Conservation (phyloP, 2,797 vertebrate genomes). For the Cichlasoma orientale region DNA sequence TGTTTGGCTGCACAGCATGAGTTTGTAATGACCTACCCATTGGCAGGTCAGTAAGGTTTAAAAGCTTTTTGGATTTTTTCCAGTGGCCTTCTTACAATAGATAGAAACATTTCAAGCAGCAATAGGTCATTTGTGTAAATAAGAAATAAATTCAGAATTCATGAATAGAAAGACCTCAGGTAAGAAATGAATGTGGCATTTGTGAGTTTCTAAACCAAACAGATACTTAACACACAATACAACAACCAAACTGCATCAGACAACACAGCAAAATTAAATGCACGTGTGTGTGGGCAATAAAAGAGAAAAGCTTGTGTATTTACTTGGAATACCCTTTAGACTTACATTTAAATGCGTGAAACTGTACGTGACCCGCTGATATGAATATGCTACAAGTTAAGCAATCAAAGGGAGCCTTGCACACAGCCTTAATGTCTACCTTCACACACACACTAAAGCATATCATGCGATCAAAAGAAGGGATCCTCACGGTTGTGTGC, state of each 20-base stretch:
- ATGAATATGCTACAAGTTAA: conserved; percentile 6
- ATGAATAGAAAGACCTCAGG: not conserved
- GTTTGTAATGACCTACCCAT: not conserved
- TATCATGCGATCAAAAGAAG: conserved; percentile 13
- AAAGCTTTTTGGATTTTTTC: not conserved
- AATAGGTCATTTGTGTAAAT: not conserved
- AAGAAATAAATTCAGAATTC: not conserved
- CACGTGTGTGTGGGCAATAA: not conserved
- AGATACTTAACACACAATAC: not conserved
- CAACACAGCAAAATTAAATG: not conserved
- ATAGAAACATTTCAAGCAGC: not conserved
- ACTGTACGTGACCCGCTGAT: not conserved
- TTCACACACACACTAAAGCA: not conserved
- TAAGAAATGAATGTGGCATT: not conserved
- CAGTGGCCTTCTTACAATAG: not conserved
- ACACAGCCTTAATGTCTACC: not conserved
- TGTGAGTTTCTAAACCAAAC: not conserved
- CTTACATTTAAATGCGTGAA: not conserved
- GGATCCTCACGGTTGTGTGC: conserved; percentile 36
- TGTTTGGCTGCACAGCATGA: conserved; percentile 2
- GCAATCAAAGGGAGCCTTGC: not conserved
- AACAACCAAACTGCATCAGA: not conserved
- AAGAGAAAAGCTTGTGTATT: not conserved
- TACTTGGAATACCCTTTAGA: not conserved
- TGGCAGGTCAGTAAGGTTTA: conserved; percentile 2